These are phyloP conservation scores for Sylvietta virens DNA, from an alignment of 2,113 vertebrate species.

Conservation along the genomic window DNA sequence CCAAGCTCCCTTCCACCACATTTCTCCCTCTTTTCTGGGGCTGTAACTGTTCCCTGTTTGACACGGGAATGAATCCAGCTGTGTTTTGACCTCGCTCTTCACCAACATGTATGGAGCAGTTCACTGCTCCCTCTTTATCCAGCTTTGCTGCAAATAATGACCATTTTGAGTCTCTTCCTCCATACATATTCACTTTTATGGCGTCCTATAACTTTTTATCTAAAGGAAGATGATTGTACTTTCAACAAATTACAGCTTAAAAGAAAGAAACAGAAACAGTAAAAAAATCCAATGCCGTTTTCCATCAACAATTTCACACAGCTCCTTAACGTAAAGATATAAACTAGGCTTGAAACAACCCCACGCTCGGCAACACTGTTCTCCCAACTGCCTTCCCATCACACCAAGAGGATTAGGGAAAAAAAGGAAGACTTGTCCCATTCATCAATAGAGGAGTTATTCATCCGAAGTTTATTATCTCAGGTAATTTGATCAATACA, in stretches of 20 bases:
- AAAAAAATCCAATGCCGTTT: background rate
- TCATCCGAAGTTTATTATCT: constrained; percentile 65
- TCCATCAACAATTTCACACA: background rate
- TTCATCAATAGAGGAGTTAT: constrained; percentile 64
- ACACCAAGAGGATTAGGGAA: background rate
- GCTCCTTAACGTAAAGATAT: constrained; percentile 28
- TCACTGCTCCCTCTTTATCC: background rate
- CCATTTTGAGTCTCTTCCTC: background rate
- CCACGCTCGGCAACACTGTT: background rate
- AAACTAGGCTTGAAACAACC: background rate
- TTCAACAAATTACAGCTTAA: background rate
- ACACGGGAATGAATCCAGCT: fast-evolving
- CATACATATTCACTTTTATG: background rate
- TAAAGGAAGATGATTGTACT: background rate
- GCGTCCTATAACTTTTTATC: constrained; percentile 29
- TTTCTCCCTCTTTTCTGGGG: background rate
- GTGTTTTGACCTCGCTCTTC: background rate
- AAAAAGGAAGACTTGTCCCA: constrained; percentile 42
- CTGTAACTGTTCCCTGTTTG: background rate
- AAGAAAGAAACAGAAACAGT: background rate
- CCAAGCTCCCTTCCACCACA: background rate
- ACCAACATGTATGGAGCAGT: fast-evolving
- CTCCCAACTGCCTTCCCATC: background rate
- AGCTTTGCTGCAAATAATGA: background rate
- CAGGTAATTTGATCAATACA: constrained; percentile 69